These are phyloP conservation scores for Heliconius melpomene DNA, from an alignment of 1,140 invertebrate genomes.

Conservation along the genomic window DNA sequence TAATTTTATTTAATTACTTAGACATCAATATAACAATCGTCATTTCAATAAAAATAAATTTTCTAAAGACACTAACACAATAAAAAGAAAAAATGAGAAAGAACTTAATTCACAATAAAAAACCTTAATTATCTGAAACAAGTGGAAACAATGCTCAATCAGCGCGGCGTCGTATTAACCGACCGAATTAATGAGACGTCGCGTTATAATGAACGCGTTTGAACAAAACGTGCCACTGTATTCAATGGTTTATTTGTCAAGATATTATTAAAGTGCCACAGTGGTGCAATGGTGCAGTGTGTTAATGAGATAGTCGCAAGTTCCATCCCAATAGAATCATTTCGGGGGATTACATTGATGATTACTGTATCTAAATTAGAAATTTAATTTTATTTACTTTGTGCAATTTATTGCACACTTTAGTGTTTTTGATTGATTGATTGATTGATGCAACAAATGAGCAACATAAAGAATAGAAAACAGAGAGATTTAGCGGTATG, in stretches of 20 bases:
- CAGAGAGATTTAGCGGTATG: neutral
- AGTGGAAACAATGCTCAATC: slow-evolving; percentile 13
- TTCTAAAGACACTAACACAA: neutral
- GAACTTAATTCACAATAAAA: slow-evolving; percentile 10
- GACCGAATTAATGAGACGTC: slow-evolving; percentile 14
- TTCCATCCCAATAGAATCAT: too few species aligned
- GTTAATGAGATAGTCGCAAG: too few species aligned
- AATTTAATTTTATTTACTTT: too few species aligned
- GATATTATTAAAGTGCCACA: neutral
- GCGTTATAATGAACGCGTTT: slow-evolving; percentile 4
- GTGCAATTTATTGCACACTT: too few species aligned
- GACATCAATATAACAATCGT: too few species aligned
- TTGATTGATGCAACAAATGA: too few species aligned
- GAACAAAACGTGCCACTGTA: neutral
- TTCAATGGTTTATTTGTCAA: slow-evolving; percentile 1
- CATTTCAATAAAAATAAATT: neutral
- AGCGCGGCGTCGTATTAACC: slow-evolving; percentile 1
- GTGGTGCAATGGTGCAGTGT: neutral
- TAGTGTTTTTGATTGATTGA: too few species aligned
- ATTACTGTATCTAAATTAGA: too few species aligned
- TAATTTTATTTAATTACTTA: too few species aligned
- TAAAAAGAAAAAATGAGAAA: neutral
- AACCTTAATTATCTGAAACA: neutral
- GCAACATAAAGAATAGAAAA: neutral
- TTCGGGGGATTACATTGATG: too few species aligned